Evolutionary conservation across 2,797 vertebrate genomes (phyloP).

Genomic region (Cyclopterus lumpus): DNA sequence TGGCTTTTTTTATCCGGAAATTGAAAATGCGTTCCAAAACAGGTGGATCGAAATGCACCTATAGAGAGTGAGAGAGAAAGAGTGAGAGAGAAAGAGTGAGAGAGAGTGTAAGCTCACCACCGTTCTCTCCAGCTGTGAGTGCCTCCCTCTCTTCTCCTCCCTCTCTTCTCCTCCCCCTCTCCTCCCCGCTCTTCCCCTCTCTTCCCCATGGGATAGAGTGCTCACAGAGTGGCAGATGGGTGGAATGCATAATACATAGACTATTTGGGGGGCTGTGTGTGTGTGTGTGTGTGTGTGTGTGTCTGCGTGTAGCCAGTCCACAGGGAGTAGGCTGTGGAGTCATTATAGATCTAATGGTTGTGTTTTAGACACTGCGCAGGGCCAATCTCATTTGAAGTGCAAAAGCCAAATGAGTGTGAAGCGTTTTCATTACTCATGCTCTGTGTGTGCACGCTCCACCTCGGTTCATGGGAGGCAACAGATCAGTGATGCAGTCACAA

Average conservation of each 20-base stretch:
- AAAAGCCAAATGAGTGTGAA: conserved; percentile 82
- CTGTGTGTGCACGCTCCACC: conserved; percentile 48
- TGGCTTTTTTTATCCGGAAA: neutral
- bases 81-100: conserved; percentile 3
- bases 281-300: conserved; percentile 35
- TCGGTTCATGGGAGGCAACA: conserved; percentile 61
- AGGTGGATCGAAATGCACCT: conserved; percentile 11
- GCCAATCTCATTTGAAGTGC: conserved; percentile 86
- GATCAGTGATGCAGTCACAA: conserved; percentile 75
- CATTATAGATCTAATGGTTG: conserved; percentile 92
- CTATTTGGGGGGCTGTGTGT: conserved; percentile 67
- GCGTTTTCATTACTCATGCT: conserved; percentile 80
- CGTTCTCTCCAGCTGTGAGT: conserved; percentile 72
- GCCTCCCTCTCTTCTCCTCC: conserved; percentile 70
- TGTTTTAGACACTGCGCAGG: conserved; percentile 81
- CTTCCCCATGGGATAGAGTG: conserved; percentile 80
- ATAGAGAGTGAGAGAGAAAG: neutral
- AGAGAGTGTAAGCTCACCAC: conserved; percentile 11
- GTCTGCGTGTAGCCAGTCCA: conserved; percentile 53
- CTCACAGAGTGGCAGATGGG: conserved; percentile 89
- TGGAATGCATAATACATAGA: conserved; percentile 95
- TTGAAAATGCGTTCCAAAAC: neutral
- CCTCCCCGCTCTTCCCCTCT: conserved; percentile 64
- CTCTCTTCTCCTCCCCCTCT: conserved; percentile 49
- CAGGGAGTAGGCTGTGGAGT: conserved; percentile 82